phyloP scores from a whole-genome alignment of 2,113 vertebrate genomes.

The Chionodraco myersi region DNA sequence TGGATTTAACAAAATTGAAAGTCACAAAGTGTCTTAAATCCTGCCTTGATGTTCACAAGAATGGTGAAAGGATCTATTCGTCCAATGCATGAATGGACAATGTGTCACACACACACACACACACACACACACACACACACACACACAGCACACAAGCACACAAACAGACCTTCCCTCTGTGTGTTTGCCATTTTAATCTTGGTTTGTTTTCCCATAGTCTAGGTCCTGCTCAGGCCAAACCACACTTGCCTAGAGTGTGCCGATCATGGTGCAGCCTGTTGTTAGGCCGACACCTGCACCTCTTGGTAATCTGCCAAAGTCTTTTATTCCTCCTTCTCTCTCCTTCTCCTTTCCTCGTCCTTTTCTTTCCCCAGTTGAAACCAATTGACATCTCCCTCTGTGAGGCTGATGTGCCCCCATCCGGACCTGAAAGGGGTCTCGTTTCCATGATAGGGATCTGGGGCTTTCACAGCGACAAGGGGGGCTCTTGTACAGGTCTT shows the following conservation, averaged over 20 bases:
- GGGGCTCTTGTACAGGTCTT: constrained; percentile 67
- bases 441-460: constrained; percentile 72
- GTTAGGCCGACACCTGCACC: constrained; percentile 79
- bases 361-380: constrained; percentile 55
- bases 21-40: constrained; percentile 32
- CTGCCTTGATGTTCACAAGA: constrained; percentile 19
- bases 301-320: constrained; percentile 75
- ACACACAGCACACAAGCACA: not conserved
- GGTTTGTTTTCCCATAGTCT: constrained; percentile 56
- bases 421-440: constrained; percentile 53
- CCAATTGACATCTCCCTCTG: constrained; percentile 66
- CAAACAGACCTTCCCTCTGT: constrained; percentile 47
- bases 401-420: constrained; percentile 47
- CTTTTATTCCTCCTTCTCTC: constrained; percentile 54
- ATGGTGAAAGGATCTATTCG: constrained; percentile 47
- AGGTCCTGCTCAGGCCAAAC: constrained; percentile 72
- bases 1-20: constrained; percentile 11
- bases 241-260: constrained; percentile 52
- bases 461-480: constrained; percentile 61
- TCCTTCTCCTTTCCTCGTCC: constrained; percentile 31
- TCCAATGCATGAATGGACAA: constrained; percentile 54
- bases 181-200: constrained; percentile 60
- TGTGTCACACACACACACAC: constrained; percentile 21
- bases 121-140: constrained; percentile 12
- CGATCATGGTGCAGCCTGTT: constrained; percentile 60